Base-by-base conservation (phyloP, 2,797 vertebrate species). In the Betta splendens region DNA sequence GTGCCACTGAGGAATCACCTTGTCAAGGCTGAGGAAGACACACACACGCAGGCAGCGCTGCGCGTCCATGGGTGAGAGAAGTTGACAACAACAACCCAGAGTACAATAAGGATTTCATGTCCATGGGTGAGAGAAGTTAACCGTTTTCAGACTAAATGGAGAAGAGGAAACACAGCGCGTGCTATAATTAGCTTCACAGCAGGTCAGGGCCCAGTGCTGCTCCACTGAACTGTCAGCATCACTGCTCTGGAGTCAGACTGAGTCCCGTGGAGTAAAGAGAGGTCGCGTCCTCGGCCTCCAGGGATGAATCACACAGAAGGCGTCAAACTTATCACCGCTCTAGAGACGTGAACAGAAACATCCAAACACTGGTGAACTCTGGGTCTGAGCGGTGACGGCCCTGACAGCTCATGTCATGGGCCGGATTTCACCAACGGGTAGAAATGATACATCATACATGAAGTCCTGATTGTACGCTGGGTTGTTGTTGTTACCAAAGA, bases 151-250 rank as follows among this genome's bases (percentile, higher is more conserved):
- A 64, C 20, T 21, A 33, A n/a, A 63, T 45, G 40, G 42, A 38
- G 23, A 68, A 53, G 42, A 35, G 32, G 39, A 31, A 53, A 55
- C 44, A 18, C 44, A 18, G 11, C 60, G 18, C 33, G 32, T 3
- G 50, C n/a, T 56, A 55, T 70, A 47, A 67, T 77, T 59, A 52
- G 26, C 51, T 55, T 6, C 42, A 12, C 54, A 64, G 76, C 22
- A 37, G 59, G 67, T 12, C 22, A 9, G 4, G 4, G 23, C 44
- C 43, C 40, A 13, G 17, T 16, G 35, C 33, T 40, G 12, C 16
- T 42, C 12, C 29, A 9, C 47, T 57, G 21, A 52, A 45, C 22
- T 54, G 43, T 58, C 33, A 55, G 18, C 29, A 15, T 46, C 12
- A 1, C 46, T 20, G 23, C 22, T 13, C 26, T 37, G 22, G 16